Conservation (phyloP, 2,113 vertebrate genomes). For the Rhinolophus ferrumequinum region DNA sequence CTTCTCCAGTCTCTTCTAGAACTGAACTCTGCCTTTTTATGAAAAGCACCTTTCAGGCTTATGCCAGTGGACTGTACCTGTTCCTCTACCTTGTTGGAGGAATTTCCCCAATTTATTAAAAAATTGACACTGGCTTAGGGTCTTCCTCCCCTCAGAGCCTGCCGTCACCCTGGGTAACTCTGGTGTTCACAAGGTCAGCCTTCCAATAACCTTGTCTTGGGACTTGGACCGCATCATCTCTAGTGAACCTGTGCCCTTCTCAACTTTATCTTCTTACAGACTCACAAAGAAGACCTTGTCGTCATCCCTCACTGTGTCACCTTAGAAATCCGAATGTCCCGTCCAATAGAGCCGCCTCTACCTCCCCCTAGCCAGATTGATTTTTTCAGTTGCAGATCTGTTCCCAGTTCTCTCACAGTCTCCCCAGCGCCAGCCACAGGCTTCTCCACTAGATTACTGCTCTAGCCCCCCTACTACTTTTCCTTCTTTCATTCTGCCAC, state of each 20-base stretch:
- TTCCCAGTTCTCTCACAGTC: not conserved
- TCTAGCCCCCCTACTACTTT: not conserved
- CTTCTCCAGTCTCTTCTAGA: not conserved
- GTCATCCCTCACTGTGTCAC: not conserved
- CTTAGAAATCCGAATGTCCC: not conserved
- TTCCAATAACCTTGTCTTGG: not conserved
- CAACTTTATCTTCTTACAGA: not conserved
- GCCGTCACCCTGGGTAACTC: not conserved
- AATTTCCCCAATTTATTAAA: not conserved
- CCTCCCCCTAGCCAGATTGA: not conserved
- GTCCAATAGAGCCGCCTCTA: not conserved
- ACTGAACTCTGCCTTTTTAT: not conserved
- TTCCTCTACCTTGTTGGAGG: not conserved
- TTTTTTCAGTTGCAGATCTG: not conserved
- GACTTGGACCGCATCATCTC: not conserved
- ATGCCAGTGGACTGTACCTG: not conserved
- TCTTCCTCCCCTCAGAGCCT: not conserved
- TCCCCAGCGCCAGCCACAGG: not conserved
- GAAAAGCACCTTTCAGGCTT: not conserved
- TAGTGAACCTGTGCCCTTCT: not conserved
- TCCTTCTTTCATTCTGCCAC: not conserved
- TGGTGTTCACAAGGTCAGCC: not conserved
- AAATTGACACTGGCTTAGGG: not conserved
- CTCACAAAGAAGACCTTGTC: not conserved
- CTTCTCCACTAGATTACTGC: not conserved